phyloP scores from a whole-genome alignment of 2,888 invertebrate genomes.

The Aspidiotus rigidus region DNA sequence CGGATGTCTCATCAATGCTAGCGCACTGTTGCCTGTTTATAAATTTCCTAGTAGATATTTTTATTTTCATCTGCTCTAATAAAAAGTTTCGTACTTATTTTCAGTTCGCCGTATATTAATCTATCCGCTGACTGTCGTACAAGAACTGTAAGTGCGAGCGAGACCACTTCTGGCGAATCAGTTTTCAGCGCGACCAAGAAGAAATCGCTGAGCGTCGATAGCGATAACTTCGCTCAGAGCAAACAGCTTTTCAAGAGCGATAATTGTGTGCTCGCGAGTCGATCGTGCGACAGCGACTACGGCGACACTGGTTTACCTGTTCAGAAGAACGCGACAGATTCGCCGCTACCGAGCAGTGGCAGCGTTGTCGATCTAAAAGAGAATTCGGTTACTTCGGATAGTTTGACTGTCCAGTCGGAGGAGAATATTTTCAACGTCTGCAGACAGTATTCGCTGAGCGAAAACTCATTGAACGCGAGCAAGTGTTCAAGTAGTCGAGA shows the following conservation, averaged over 20 bases:
- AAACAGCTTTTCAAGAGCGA: slow-evolving; percentile 28
- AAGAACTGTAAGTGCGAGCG: slow-evolving; percentile 3
- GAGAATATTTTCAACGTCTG: slow-evolving; percentile 23
- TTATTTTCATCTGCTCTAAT: too few species aligned
- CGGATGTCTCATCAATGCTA: too few species aligned
- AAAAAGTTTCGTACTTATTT: not conserved
- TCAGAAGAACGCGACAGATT: slow-evolving; percentile 13
- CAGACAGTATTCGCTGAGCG: slow-evolving; percentile 24
- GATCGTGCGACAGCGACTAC: not conserved
- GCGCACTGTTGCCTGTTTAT: too few species aligned
- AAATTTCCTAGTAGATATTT: too few species aligned
- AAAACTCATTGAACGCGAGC: slow-evolving; percentile 27
- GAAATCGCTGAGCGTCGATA: slow-evolving; percentile 13
- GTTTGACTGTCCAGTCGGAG: slow-evolving; percentile 12
- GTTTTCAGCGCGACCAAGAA: slow-evolving; percentile 8
- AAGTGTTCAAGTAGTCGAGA: slow-evolving; percentile 25
- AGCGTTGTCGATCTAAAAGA: not conserved
- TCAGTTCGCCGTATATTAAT: slow-evolving; percentile 25
- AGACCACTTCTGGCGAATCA: too few species aligned
- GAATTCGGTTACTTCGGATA: not conserved
- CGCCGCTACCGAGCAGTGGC: not conserved
- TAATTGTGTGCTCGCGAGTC: slow-evolving; percentile 14
- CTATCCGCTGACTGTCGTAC: slow-evolving; percentile 1
- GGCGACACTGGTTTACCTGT: too few species aligned
- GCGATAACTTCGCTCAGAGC: slow-evolving; percentile 17